Conservation (phyloP, 2,888 invertebrate genomes). For the Choreutis nemorana region DNA sequence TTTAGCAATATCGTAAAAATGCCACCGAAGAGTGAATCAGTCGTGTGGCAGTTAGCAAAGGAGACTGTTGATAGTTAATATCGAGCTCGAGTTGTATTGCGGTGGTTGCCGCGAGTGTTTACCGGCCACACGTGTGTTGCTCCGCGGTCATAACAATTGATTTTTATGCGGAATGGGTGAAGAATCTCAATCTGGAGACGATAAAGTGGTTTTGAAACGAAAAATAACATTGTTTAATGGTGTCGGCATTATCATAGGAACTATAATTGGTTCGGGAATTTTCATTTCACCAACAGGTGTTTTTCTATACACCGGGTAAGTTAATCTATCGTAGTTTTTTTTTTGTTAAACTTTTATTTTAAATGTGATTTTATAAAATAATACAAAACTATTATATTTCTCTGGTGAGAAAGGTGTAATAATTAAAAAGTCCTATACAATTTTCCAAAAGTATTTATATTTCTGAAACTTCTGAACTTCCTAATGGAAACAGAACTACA, state of each 20-base stretch:
- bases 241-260: slow-evolving; percentile 87
- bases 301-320: slow-evolving; percentile 70
- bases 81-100: slow-evolving; percentile 13
- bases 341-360: too few relatives aligned
- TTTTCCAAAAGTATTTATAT: too few relatives aligned
- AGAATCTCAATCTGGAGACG: slow-evolving; percentile 46
- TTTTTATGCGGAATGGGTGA: slow-evolving; percentile 61
- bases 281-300: slow-evolving; percentile 91
- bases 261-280: slow-evolving; percentile 91
- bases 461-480: too few relatives aligned
- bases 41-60: slow-evolving; percentile 35
- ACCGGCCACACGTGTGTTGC: slow-evolving; percentile 11
- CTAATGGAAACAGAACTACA: too few relatives aligned
- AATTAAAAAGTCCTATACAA: too few relatives aligned
- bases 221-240: slow-evolving; percentile 87
- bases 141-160: slow-evolving; percentile 43
- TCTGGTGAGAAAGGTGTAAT: too few relatives aligned
- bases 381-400: too few relatives aligned
- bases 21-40: slow-evolving; percentile 49
- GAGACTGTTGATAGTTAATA: slow-evolving; percentile 18
- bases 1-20: slow-evolving; percentile 44
- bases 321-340: too few relatives aligned
- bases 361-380: too few relatives aligned
- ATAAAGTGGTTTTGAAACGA: slow-evolving; percentile 76
- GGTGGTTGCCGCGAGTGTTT: slow-evolving; percentile 37